Base-by-base conservation (phyloP, 2,113 vertebrate genomes). In the Chionis minor region DNA sequence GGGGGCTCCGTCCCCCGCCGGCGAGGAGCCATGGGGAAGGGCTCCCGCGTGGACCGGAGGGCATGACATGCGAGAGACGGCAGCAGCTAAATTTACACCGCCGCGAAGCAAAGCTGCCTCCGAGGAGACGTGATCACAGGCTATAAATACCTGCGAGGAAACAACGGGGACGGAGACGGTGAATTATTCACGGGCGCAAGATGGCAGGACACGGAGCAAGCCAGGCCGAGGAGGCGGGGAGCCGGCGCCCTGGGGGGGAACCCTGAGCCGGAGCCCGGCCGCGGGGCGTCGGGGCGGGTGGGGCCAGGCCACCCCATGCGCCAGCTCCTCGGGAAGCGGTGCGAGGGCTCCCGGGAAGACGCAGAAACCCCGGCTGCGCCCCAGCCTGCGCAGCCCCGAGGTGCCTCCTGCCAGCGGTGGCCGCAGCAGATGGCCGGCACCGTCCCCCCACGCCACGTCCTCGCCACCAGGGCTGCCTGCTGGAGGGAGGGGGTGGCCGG, bases 81-180 rank as follows among this genome's bases (percentile, higher is more conserved):
- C 33, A 1, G 77, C 86, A 97, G 96, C 96, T 96, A 96, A 97
- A 96, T 96, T 96, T 96, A 96, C 89, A 83, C 82, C 8, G 4
- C 59, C 7, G 26, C 5, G 10, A 44, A 84, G 86, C 55, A 26
- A 88, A 88, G 95, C 93, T 80, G 91, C 94, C 91, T 95, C 96
- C 94, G 81, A 96, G 95, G 95, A 96, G 95, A 96, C 81, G 49
- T 30, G 94, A 92, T 58, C 91, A 26, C 80, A 14, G 95, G 95
- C 94, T 96, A 97, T 96, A 97, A 97, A 96, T 97, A 97, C 96
- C 96, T 96, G 94, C 91, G 12, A 92, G 94, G 93, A 96, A 96
- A 96, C 95, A 95, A 84, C 89, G 32, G 92, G 92, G 92, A 88
- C 89, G 62, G 91, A 61, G 81, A 69, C 63, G 27, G 94, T 97